These are phyloP conservation scores for Pyrocoelia pectoralis DNA, from an alignment of 2,888 invertebrate genomes.

Conservation along the genomic window DNA sequence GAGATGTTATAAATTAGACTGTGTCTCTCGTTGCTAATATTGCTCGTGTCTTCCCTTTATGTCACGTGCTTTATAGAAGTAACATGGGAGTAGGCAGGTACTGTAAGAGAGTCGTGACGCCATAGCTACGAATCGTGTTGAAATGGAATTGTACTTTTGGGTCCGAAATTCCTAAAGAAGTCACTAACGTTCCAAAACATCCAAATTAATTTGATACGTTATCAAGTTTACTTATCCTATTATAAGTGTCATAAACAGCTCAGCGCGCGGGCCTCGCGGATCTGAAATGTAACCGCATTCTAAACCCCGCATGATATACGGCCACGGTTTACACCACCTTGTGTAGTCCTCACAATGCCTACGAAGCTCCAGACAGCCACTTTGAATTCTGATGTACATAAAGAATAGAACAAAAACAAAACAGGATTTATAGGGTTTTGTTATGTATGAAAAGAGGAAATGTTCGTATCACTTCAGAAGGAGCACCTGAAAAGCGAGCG, in stretches of 20 bases:
- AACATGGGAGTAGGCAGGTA: slow-evolving; percentile 17
- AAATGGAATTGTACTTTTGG: slow-evolving; percentile 22
- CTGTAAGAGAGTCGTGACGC: slow-evolving; percentile 23
- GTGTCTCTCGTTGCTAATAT: slow-evolving; percentile 7
- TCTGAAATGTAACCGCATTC: background rate
- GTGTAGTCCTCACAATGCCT: slow-evolving; percentile 4
- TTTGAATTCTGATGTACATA: slow-evolving; percentile 12
- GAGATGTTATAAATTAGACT: slow-evolving; percentile 25
- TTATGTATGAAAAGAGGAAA: background rate
- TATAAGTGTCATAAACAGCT: slow-evolving; percentile 5
- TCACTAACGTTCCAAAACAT: background rate
- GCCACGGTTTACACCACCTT: slow-evolving; percentile 3
- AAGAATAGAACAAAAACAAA: slow-evolving; percentile 8
- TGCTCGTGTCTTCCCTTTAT: slow-evolving; percentile 6
- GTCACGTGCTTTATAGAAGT: slow-evolving; percentile 26
- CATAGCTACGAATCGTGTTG: slow-evolving; percentile 15
- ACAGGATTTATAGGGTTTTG: background rate
- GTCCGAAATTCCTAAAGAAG: slow-evolving; percentile 7
- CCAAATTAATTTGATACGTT: background rate
- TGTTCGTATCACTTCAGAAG: background rate
- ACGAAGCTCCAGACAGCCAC: background rate
- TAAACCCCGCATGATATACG: slow-evolving; percentile 7
- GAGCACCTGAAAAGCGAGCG: background rate
- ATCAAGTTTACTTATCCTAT: background rate
- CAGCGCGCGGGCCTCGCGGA: no score